A percentile compares a stretch with the other conserved stretches of the same genome.
Conservation (phyloP, 2,113 vertebrate genomes). For the Tor tambroides region DNA sequence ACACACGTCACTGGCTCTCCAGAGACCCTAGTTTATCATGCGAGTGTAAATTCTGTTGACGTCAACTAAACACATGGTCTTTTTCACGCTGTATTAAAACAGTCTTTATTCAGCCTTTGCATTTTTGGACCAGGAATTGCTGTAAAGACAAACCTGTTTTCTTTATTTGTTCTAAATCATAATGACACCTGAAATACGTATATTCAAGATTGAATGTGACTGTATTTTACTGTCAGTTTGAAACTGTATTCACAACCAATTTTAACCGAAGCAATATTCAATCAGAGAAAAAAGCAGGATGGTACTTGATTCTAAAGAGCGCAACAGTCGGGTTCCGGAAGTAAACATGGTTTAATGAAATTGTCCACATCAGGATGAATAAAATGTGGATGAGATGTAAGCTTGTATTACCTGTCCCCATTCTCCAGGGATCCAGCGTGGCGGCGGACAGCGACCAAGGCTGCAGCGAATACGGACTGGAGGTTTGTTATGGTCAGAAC, state of each 20-base stretch:
- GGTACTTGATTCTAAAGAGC: neutral
- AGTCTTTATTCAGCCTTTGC: constrained; percentile 3
- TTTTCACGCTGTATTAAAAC: constrained; percentile 42
- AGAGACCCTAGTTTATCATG: constrained; percentile 82
- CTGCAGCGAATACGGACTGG: constrained; percentile 94
- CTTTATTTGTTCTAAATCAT: neutral
- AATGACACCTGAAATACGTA: neutral
- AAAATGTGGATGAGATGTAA: no score
- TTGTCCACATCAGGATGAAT: no score
- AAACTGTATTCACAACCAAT: neutral
- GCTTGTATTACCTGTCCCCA: constrained; percentile 88
- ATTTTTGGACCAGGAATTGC: neutral
- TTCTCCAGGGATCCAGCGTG: constrained; percentile 94
- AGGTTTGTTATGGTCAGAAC: constrained; percentile 88
- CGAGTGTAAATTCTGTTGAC: constrained; percentile 67
- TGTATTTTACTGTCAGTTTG: neutral
- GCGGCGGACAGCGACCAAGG: constrained; percentile 90
- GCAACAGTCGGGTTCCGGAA: no score
- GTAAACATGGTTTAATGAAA: no score
- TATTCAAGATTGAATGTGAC: neutral
- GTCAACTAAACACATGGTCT: constrained; percentile 59
- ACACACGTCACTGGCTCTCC: constrained; percentile 60
- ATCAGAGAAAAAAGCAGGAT: neutral
- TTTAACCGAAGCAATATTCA: neutral
- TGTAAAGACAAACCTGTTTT: constrained; percentile 35